Evolutionary conservation across 2,888 invertebrate species (phyloP).

Genomic region (Leucophora obtusa): DNA sequence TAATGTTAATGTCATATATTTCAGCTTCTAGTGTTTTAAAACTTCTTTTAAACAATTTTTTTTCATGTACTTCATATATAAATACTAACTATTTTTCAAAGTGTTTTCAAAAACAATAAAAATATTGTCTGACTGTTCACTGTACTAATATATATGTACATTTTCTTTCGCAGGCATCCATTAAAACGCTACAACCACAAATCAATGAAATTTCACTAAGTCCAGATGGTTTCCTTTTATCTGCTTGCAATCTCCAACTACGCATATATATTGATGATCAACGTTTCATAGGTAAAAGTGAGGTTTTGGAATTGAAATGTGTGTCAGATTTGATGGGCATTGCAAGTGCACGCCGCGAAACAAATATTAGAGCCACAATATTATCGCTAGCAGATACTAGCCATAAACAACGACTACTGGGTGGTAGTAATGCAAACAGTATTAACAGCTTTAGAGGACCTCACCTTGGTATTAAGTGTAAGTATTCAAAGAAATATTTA

Average conservation of each 20-base stretch:
- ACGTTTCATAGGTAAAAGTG: slow-evolving; percentile 75
- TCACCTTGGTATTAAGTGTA: slow-evolving; percentile 43
- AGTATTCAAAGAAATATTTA: slow-evolving; percentile 19
- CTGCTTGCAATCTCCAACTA: slow-evolving; percentile 76
- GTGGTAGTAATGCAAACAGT: slow-evolving; percentile 62
- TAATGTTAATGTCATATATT: too few species aligned
- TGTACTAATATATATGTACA: neutral
- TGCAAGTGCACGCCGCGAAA: slow-evolving; percentile 73
- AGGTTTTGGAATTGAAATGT: slow-evolving; percentile 76
- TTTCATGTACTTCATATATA: too few species aligned
- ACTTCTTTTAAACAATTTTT: too few species aligned
- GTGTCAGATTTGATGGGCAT: slow-evolving; percentile 75
- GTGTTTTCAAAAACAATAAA: neutral
- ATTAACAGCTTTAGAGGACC: slow-evolving; percentile 8
- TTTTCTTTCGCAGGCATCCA: slow-evolving; percentile 71
- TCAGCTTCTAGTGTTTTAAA: too few species aligned
- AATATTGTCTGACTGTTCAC: neutral
- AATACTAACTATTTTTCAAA: too few species aligned
- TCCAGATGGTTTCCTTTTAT: slow-evolving; percentile 75
- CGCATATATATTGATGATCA: slow-evolving; percentile 77
- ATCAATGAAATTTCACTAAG: slow-evolving; percentile 77
- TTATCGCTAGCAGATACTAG: slow-evolving; percentile 76
- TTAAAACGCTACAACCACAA: slow-evolving; percentile 75
- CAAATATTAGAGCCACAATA: slow-evolving; percentile 73
- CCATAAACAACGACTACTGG: slow-evolving; percentile 77